phyloP scores from a whole-genome alignment of 2,888 invertebrate genomes.

The Cephus pulcher region DNA sequence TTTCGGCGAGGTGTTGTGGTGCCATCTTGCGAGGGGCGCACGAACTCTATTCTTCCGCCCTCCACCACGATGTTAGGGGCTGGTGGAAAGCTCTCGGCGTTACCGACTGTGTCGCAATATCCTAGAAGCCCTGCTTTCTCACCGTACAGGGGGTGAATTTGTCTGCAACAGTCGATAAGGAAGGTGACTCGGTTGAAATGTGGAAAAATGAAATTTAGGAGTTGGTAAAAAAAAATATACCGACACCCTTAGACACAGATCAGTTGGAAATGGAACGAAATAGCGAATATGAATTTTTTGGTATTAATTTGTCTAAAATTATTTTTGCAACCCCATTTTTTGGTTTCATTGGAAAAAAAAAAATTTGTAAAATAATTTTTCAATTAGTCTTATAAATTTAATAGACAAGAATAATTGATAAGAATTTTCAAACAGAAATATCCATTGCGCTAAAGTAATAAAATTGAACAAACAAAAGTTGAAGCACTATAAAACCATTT shows the following conservation, averaged over 20 bases:
- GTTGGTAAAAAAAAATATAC: neutral
- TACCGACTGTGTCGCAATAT: constrained; percentile 62
- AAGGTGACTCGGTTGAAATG: neutral
- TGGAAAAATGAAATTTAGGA: constrained; percentile 9
- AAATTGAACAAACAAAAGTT: too few relatives aligned
- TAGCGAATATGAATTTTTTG: too few relatives aligned
- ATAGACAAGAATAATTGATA: too few relatives aligned
- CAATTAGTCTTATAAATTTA: too few relatives aligned
- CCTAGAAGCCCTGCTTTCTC: constrained; percentile 64
- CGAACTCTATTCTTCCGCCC: constrained; percentile 68
- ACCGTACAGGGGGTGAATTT: constrained; percentile 65
- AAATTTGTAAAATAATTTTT: too few relatives aligned
- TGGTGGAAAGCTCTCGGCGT: constrained; percentile 62
- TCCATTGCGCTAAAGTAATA: too few relatives aligned
- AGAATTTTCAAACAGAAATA: too few relatives aligned
- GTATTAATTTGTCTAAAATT: too few relatives aligned
- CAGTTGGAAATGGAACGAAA: too few relatives aligned
- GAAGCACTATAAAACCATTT: too few relatives aligned
- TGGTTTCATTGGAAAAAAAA: too few relatives aligned
- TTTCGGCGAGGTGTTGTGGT: constrained; percentile 47
- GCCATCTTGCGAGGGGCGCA: constrained; percentile 65
- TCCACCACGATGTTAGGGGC: constrained; percentile 68
- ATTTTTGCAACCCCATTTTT: too few relatives aligned
- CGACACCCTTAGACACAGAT: neutral
- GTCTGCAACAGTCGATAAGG: constrained; percentile 59